A percentile compares a stretch with the other conserved stretches of the same genome.
These are phyloP conservation scores for Spinus olivaceus DNA, from an alignment of 2,797 vertebrate species.

Conservation along the genomic window DNA sequence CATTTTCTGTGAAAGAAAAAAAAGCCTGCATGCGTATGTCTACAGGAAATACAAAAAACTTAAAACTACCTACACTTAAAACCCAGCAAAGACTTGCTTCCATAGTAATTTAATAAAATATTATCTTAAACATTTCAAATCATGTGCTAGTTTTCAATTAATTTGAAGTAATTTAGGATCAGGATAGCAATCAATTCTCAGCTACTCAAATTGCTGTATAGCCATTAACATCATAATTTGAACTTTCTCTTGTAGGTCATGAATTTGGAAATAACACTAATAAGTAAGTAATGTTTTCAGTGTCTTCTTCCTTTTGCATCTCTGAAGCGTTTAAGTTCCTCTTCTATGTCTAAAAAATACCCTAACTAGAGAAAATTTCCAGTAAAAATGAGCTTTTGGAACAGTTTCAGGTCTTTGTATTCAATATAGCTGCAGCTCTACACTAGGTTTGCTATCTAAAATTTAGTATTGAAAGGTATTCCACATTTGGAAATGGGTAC, in stretches of 20 bases:
- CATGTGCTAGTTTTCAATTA: neutral
- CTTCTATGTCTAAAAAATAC: neutral
- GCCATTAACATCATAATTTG: slow-evolving; percentile 8
- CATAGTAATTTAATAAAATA: neutral
- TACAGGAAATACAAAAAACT: neutral
- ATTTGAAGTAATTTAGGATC: neutral
- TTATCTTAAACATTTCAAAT: neutral
- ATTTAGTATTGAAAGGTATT: neutral
- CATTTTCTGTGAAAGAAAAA: neutral
- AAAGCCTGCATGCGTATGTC: neutral
- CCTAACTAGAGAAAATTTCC: neutral
- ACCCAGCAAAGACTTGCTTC: neutral
- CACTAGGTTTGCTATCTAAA: neutral
- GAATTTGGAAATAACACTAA: slow-evolving; percentile 62
- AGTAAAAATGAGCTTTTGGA: neutral
- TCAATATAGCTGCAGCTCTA: neutral
- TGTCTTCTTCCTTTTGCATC: neutral
- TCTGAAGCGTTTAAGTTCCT: neutral
- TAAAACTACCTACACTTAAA: neutral
- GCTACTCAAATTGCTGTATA: neutral
- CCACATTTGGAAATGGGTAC: neutral
- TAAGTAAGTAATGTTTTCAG: slow-evolving; percentile 55
- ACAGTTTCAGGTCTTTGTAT: neutral
- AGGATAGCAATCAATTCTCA: neutral
- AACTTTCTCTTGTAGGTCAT: slow-evolving; percentile 59